These are phyloP conservation scores for Tolmerus cingulatus DNA, from an alignment of 2,888 invertebrate genomes.

Conservation along the genomic window DNA sequence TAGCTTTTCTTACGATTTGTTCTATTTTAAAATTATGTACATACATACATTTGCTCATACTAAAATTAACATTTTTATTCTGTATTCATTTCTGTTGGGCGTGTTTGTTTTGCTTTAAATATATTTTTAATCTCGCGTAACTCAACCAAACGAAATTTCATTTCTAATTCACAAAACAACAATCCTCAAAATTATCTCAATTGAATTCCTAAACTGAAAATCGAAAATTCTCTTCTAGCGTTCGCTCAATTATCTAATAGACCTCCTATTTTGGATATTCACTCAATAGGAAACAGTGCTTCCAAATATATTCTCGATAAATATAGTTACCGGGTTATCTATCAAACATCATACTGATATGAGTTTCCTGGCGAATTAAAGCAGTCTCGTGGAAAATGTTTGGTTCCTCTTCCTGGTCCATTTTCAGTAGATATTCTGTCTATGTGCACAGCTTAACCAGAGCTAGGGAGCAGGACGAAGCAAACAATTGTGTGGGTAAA, in stretches of 20 bases:
- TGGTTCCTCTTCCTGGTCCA: not conserved
- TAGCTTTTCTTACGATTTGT: no score
- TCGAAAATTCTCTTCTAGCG: not conserved
- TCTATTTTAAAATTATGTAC: no score
- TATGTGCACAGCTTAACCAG: no score
- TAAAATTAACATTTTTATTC: no score
- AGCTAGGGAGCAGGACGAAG: no score
- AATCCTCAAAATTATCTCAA: not conserved
- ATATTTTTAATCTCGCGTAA: not conserved
- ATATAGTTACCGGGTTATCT: not conserved
- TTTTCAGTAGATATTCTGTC: not conserved
- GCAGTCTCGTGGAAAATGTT: not conserved
- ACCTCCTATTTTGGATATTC: not conserved
- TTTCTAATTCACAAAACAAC: not conserved
- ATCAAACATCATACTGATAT: not conserved
- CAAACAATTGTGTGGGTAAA: no score
- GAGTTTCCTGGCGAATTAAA: not conserved
- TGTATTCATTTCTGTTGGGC: not conserved
- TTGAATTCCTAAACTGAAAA: not conserved
- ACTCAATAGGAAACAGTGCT: not conserved
- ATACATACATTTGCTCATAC: no score
- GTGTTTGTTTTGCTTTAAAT: not conserved
- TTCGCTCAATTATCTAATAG: not conserved
- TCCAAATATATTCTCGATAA: not conserved
- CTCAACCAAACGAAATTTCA: not conserved